These are phyloP conservation scores for Brevipalpus yothersi DNA, from an alignment of 1,140 invertebrate species.

Conservation along the genomic window DNA sequence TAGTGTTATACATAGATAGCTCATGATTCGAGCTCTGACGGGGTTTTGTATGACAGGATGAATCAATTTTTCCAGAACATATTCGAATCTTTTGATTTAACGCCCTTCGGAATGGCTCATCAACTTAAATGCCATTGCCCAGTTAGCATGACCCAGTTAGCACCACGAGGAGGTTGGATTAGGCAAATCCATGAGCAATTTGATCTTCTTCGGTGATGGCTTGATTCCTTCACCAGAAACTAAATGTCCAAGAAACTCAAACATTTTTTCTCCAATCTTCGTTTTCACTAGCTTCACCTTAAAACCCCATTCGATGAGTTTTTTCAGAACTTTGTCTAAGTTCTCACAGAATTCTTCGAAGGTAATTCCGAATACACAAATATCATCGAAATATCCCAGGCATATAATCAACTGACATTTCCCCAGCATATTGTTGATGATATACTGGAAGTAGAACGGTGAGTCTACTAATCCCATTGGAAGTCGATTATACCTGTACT, in stretches of 20 bases:
- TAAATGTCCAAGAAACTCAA: slow-evolving; percentile 19
- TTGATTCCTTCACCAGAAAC: slow-evolving; percentile 16
- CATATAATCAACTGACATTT: neutral
- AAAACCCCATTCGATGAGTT: too few relatives aligned
- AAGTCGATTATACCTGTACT: slow-evolving; percentile 20
- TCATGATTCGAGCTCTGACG: too few relatives aligned
- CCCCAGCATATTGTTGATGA: slow-evolving; percentile 21
- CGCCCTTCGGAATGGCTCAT: too few relatives aligned
- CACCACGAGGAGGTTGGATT: too few relatives aligned
- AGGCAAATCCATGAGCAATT: slow-evolving; percentile 17
- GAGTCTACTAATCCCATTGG: slow-evolving; percentile 25
- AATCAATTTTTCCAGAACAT: too few relatives aligned
- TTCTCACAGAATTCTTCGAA: neutral
- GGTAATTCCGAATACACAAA: neutral
- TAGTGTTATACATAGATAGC: too few relatives aligned
- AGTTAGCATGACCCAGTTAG: too few relatives aligned
- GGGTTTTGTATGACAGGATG: too few relatives aligned
- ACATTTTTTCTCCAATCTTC: slow-evolving; percentile 15
- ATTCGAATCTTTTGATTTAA: too few relatives aligned
- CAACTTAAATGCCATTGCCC: too few relatives aligned
- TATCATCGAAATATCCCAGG: neutral
- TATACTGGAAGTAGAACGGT: slow-evolving; percentile 24
- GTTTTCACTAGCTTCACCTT: neutral
- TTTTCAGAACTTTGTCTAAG: neutral
- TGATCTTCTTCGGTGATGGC: slow-evolving; percentile 17